Base-by-base conservation (phyloP, 2,888 invertebrate genomes). In the Netelia inedita region DNA sequence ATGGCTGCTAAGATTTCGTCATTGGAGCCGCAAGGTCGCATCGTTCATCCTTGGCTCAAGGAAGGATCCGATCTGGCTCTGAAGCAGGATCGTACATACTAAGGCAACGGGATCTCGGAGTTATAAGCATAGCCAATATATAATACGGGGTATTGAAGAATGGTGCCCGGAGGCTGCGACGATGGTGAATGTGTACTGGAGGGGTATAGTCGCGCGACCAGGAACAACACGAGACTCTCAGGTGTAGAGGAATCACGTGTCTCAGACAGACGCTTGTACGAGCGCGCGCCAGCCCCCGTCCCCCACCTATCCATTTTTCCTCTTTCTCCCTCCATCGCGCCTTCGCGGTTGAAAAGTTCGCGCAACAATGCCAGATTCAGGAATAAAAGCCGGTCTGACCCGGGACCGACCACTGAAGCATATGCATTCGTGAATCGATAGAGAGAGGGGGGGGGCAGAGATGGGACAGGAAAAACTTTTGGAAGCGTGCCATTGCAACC, bases 401-500 rank as follows among this genome's bases (percentile, higher is more conserved):
- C 8, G 55, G 50, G 75, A 50, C 53, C 68, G 57, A 80, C 66
- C 73, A 80, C 28, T 16, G 69, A 14, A 41, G 19, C 28, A 68
- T 76, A 50, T 35, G 69, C 55, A 23, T 53, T 43, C 11, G 43
- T 43, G 9, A 8, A 43, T 43, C 11, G 43, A 43, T 43, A 43
- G 11, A 43, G 8, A 43, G 43, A 11, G 43, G 9, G 9, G 11
- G 3, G 43, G 74, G 43, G 43, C 2, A 2, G 14, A 46, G 46
- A 79, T 75, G 50, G 71, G 8, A 71, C 65, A 19, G 66, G 63
- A 74, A 57, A 83, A 83, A 88, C 85, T 86, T 83, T 82, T 79
- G 87, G 88, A 89, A 91, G 90, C 89, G 90, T 91, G 91, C 90
- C 90, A 86, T 87, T 85, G 81, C 66, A 85, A 76, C 76, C 83